Evolutionary conservation across 1,140 invertebrate species (phyloP).

Genomic region (Drosophila nasuta): DNA sequence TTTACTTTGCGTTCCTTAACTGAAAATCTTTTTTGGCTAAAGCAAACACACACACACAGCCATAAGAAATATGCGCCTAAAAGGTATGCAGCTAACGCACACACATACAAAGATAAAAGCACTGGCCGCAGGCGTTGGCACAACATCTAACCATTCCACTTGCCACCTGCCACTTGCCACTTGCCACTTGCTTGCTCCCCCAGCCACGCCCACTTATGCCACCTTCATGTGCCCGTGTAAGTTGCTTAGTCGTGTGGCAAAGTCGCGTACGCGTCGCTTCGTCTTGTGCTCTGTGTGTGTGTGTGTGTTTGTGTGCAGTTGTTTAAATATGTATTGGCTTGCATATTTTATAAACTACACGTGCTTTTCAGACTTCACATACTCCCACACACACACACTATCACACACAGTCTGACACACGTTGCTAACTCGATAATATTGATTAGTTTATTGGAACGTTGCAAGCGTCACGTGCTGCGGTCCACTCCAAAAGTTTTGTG

Average conservation of each 20-base stretch:
- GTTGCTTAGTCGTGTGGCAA: constrained; percentile 5
- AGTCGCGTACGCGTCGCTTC: constrained; percentile 13
- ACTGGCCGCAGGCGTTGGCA: constrained; percentile 25
- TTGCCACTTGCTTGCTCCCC: neutral
- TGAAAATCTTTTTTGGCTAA: constrained; percentile 26
- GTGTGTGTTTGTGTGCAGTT: constrained; percentile 31
- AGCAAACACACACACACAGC: constrained; percentile 6
- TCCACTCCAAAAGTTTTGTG: neutral
- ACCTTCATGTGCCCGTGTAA: neutral
- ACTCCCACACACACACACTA: constrained; percentile 3
- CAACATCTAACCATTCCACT: neutral
- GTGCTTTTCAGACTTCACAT: constrained; percentile 63
- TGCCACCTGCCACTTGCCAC: neutral
- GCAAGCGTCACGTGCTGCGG: constrained; percentile 27
- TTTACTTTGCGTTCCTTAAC: constrained; percentile 2
- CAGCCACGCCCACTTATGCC: neutral
- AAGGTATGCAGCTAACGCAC: constrained; percentile 15
- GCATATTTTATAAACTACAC: constrained; percentile 77
- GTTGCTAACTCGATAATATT: constrained; percentile 68
- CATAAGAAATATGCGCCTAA: constrained; percentile 38
- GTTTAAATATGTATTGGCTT: constrained; percentile 74
- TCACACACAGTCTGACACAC: neutral
- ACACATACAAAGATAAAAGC: constrained; percentile 30
- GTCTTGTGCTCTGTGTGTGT: neutral
- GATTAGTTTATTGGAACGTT: constrained; percentile 54